Evolutionary conservation across 2,113 vertebrate species (phyloP), one percentile per base, ranked within the genome.

Genomic region (Poecile atricapillus): DNA sequence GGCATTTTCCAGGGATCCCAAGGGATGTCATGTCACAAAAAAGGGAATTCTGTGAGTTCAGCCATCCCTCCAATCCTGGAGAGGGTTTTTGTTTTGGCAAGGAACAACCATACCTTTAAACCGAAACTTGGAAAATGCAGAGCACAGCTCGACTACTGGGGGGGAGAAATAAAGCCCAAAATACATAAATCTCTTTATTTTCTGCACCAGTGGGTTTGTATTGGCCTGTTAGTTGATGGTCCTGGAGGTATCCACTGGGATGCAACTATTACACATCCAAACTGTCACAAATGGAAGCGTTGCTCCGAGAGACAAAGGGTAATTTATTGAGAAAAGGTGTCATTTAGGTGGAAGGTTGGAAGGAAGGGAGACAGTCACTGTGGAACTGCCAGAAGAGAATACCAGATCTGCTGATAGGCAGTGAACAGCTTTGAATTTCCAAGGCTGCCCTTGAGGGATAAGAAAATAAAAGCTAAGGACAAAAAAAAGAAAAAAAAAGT

Each of bases 321-420:
- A 94, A 96, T 96, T 97, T 97, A 96, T 94, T 75, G 96, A 97
- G 94, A 92, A 97, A 92, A 92, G 92, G 82, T 95, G 94, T 97
- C 96, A 95, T 96, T n/a, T 85, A 91, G 94, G 86, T 96, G 75
- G 70, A 87, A 91, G 77, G 65, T 82, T 37, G 49, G 85, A 90
- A 87, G 56, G 79, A 56, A 83, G 58, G 75, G 79, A 97, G 95
- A 89, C 71, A 81, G 91, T 52, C 16, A 13, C 85, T 65, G 86
- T 87, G 59, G 44, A 87, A 46, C 80, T 91, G 93, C 77, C 95
- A 87, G 79, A 85, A 96, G 81, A 86, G 53, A 85, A 78, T 49
- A 91, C 35, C 58, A 28, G 90, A 89, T 35, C 31, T 1, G 1
- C 33, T 67, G 74, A 77, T 77, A 63, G 94, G 81, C 87, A 94